Conservation (phyloP, 2,797 vertebrate genomes). For the Ispidina lecontei region DNA sequence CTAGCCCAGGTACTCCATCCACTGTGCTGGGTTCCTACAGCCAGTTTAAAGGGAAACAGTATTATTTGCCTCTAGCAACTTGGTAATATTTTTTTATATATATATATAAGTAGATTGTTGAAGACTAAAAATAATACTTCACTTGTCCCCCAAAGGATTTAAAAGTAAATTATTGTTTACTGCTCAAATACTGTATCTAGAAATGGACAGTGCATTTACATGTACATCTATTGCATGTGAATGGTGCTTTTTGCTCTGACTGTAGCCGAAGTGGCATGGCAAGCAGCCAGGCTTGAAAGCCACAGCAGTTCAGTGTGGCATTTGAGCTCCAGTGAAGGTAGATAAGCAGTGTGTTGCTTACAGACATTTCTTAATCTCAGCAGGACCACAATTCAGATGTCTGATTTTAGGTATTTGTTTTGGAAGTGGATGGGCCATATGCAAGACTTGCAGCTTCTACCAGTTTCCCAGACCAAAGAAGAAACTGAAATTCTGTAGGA, state of each 20-base stretch:
- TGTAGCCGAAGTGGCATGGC: accelerated
- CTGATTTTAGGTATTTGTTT: neutral
- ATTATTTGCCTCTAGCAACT: neutral
- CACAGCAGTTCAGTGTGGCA: accelerated
- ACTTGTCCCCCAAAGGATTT: neutral
- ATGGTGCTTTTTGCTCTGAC: neutral
- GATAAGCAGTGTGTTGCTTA: neutral
- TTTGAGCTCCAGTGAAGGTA: neutral
- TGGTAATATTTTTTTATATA: neutral
- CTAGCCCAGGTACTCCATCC: neutral
- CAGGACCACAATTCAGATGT: neutral
- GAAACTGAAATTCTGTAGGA: neutral
- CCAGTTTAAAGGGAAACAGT: neutral
- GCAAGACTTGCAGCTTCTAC: neutral
- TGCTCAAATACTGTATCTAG: neutral
- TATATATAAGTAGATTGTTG: neutral
- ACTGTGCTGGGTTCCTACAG: neutral
- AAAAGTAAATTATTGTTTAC: neutral
- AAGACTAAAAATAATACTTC: neutral
- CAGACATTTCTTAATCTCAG: neutral
- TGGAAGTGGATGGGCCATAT: neutral
- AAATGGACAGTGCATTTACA: neutral
- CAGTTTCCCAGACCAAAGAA: neutral
- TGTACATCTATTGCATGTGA: neutral
- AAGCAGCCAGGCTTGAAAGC: neutral